Percentiles rank a stretch among this genome's conserved stretches.
Evolutionary conservation across 2,113 vertebrate species (phyloP).

Genomic region (Prinia subflava): DNA sequence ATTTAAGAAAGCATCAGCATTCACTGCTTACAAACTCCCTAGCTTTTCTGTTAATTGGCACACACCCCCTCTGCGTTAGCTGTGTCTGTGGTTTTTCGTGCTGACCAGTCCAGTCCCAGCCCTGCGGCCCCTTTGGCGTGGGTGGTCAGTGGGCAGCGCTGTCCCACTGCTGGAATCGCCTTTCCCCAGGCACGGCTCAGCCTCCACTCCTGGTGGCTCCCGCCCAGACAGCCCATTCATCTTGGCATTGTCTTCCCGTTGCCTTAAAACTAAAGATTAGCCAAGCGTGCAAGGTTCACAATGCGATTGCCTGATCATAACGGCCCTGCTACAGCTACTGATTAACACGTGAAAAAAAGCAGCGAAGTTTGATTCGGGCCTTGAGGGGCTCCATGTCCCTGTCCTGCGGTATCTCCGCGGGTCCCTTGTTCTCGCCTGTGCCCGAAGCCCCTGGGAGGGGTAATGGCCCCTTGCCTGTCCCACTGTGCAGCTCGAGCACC

Average conservation of each 20-base stretch:
- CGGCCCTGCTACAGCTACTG: not conserved
- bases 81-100: fast-evolving
- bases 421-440: not conserved
- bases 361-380: not conserved
- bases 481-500: not conserved
- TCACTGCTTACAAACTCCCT: not conserved
- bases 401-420: not conserved
- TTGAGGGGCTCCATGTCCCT: fast-evolving
- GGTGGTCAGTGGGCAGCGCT: not conserved
- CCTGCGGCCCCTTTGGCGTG: not conserved
- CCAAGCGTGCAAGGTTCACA: not conserved
- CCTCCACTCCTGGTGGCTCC: not conserved
- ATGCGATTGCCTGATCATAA: not conserved
- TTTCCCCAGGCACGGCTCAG: not conserved
- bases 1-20: not conserved
- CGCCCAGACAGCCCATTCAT: not conserved
- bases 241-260: not conserved
- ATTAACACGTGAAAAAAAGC: not conserved
- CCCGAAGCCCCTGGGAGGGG: not conserved
- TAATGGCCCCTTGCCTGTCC: not conserved
- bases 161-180: not conserved
- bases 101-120: no score
- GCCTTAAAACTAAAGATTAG: not conserved
- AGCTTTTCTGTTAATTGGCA: fast-evolving
- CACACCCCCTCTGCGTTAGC: fast-evolving